phyloP scores from a whole-genome alignment of 2,797 vertebrate genomes.

The Vireo griseus region DNA sequence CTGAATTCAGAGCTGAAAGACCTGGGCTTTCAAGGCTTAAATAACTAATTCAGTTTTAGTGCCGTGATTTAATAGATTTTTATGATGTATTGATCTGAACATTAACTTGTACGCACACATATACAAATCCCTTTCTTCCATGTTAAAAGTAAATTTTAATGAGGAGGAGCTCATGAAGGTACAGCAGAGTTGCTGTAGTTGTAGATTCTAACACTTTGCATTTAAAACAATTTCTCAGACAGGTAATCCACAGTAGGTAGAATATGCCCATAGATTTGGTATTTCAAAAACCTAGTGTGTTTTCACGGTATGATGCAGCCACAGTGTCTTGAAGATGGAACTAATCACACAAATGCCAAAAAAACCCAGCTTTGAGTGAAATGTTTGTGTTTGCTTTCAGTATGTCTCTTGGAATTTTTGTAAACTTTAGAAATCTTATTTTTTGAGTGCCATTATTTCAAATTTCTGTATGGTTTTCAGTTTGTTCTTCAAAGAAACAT shows the following conservation, averaged over 20 bases:
- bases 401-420: neutral
- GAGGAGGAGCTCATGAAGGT: neutral
- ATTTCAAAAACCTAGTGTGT: neutral
- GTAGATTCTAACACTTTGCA: neutral
- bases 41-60: neutral
- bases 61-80: neutral
- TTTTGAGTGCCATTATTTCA: neutral
- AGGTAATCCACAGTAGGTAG: neutral
- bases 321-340: neutral
- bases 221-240: neutral
- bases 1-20: neutral
- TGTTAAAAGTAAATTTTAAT: neutral
- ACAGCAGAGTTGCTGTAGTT: neutral
- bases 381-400: neutral
- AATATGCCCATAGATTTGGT: neutral
- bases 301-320: neutral
- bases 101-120: neutral
- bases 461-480: neutral
- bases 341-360: neutral
- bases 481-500: neutral
- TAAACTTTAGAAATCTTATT: neutral
- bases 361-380: neutral
- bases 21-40: neutral
- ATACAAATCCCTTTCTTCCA: neutral
- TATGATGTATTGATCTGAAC: neutral